Conservation (phyloP, 2,113 vertebrate species). For the Microtus pennsylvanicus region DNA sequence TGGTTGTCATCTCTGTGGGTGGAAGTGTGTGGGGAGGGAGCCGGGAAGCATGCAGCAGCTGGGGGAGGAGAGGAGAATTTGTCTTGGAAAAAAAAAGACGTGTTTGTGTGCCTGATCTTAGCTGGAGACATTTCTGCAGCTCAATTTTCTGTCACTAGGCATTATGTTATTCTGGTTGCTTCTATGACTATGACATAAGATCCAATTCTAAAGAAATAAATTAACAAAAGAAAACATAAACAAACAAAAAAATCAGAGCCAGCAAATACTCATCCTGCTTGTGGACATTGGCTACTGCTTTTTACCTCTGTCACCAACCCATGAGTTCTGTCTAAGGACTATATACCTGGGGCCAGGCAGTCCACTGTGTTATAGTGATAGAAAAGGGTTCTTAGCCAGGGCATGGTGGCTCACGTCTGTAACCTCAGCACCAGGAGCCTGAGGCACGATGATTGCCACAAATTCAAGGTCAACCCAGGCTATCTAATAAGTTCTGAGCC, state of each 20-base stretch:
- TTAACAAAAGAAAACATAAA: not conserved
- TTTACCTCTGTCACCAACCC: not conserved
- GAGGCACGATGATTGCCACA: not conserved
- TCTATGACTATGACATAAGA: not conserved
- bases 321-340: not conserved
- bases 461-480: not conserved
- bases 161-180: not conserved
- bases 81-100: not conserved
- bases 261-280: not conserved
- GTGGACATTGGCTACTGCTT: not conserved
- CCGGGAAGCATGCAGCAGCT: not conserved
- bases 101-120: not conserved
- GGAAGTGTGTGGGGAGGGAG: not conserved
- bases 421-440: not conserved
- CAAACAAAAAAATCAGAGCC: not conserved
- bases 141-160: conserved; percentile 11
- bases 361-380: fast-evolving
- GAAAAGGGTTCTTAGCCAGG: not conserved
- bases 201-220: not conserved
- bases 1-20: not conserved
- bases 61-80: not conserved
- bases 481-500: not conserved
- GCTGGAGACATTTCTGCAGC: not conserved
- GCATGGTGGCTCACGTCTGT: no score
- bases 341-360: no score